Evolutionary conservation across 1,140 invertebrate genomes (phyloP), one percentile per base, ranked within the genome.

Genomic region (Temnothorax curvispinosus): DNA sequence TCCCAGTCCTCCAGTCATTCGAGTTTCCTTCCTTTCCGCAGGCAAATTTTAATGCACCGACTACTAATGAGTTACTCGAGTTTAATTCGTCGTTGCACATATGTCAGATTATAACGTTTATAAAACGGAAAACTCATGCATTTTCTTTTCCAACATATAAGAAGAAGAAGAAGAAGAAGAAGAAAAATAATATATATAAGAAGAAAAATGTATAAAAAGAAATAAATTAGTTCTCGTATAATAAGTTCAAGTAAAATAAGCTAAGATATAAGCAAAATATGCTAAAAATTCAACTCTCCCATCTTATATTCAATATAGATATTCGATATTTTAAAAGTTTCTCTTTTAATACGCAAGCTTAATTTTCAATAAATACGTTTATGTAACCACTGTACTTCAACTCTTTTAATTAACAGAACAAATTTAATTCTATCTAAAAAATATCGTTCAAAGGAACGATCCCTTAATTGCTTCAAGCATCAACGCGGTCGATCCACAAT

Each of bases 381-480:
- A 44, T 54, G 8, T 44, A 71, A 56, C 54, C 7, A 18, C n/a
- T 4, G 13, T 71, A 11, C 52, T 81, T 72, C 13, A 13, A 38
- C 38, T 78, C 41, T 38, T 64, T 65, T 21, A 47, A 71, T 65
- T n/a, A 6, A 0, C 5, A 5, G 11, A 6, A 58, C 9, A 58
- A 35, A 76, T 62, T 58, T 47, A 38, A 75, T 84, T 60, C 18
- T 6, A 15, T 32, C 21, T 84, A 60, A 74, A 32, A 52, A 84
- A 84, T 54, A 69, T 65, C 58, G 21, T 54, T 56, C 62, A 80
- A 80, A 60, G 41, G 41, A 75, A 15, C n/a, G 18, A 54, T 74
- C 15, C 15, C 41, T 38, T 84, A 47, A 84, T 62, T 84, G 54
- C 80, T 60, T 50, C 18, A 21, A 75, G 41, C 62, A 84, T 60